Percentiles rank a stretch among this genome's conserved stretches.
Conservation (phyloP, 2,797 vertebrate species). For the Eulemur mongoz region DNA sequence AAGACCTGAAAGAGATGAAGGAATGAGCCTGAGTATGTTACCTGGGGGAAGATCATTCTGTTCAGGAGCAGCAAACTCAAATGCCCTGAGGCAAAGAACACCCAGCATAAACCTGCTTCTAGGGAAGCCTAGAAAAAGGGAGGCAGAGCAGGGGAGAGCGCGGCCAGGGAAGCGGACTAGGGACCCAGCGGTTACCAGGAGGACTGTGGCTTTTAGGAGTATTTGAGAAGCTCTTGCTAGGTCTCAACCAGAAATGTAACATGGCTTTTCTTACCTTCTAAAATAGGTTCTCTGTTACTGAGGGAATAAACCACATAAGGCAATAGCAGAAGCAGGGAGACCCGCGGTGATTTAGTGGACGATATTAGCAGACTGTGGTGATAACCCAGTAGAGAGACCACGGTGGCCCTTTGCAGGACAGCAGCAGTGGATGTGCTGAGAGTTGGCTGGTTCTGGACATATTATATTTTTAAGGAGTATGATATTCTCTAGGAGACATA, state of each 20-base stretch:
- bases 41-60: background rate
- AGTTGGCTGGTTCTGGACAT: background rate
- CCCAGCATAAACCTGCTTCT: background rate
- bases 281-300: background rate
- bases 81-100: background rate
- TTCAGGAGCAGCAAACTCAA: background rate
- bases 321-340: too few species aligned
- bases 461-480: background rate
- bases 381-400: background rate
- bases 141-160: too few species aligned
- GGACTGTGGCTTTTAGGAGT: background rate
- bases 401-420: background rate
- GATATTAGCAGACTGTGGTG: background rate
- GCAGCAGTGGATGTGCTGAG: too few species aligned
- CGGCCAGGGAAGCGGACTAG: background rate
- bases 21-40: background rate
- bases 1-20: background rate
- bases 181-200: fast-evolving
- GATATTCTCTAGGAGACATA: background rate
- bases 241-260: background rate
- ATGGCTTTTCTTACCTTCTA: background rate
- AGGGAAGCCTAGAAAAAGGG: background rate
- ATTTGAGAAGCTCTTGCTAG: background rate
- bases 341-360: background rate
- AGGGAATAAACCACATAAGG: background rate